These are phyloP conservation scores for Anthrax anthrax DNA, from an alignment of 2,888 invertebrate species.

Conservation along the genomic window DNA sequence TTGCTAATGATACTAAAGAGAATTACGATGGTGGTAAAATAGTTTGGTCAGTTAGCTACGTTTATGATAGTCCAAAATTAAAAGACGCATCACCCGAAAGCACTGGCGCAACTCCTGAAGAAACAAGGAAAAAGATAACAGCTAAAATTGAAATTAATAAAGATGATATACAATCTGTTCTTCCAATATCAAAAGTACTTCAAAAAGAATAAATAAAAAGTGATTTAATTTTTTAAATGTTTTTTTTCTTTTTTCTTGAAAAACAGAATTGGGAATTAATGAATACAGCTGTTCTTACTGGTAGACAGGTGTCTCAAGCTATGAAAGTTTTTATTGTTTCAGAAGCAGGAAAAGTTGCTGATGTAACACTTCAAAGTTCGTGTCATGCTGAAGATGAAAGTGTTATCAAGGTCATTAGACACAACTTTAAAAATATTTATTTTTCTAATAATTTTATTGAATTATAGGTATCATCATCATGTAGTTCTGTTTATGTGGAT, in stretches of 20 bases:
- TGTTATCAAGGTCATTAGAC: conserved; percentile 60
- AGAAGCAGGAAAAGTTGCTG: conserved; percentile 84
- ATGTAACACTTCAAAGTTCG: conserved; percentile 87
- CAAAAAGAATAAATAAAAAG: neutral
- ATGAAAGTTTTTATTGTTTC: conserved; percentile 93
- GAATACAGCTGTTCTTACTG: conserved; percentile 90
- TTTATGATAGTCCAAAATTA: conserved; percentile 42
- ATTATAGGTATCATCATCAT: conserved; percentile 79
- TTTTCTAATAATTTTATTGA: too few relatives aligned
- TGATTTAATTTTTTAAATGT: neutral
- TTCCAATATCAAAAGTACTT: conserved; percentile 81
- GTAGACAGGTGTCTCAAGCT: conserved; percentile 83
- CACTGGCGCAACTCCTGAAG: conserved; percentile 24
- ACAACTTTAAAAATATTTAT: too few relatives aligned
- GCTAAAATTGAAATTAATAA: conserved; percentile 80
- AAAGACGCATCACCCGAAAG: conserved; percentile 25
- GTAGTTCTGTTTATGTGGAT: conserved; percentile 91
- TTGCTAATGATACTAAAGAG: conserved; percentile 62
- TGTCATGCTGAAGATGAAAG: conserved; percentile 93
- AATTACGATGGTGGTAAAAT: conserved; percentile 70
- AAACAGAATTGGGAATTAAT: conserved; percentile 82
- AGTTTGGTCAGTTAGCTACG: conserved; percentile 72
- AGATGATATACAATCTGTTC: conserved; percentile 84
- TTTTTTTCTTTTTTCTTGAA: conserved; percentile 1
- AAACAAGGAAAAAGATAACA: conserved; percentile 50